Base-by-base conservation (phyloP, 2,113 vertebrate species). In the Chamaetylas fuelleborni region DNA sequence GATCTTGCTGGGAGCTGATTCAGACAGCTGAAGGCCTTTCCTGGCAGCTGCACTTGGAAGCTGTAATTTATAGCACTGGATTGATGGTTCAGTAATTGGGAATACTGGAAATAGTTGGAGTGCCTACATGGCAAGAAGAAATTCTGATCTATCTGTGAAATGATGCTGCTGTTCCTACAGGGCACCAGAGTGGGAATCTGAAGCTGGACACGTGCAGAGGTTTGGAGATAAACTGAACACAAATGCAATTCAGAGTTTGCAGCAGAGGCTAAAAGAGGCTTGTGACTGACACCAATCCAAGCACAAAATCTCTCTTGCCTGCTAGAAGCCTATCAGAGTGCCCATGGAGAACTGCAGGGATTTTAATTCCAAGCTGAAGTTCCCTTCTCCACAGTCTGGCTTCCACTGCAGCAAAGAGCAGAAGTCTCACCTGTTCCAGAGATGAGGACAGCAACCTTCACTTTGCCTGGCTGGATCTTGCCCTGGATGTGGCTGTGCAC, bases 391-490 rank as follows among this genome's bases (percentile, higher is more conserved):
- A 2, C 3, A 58, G 60, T 3, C 29, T 81, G 61, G 28, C 33
- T 38, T 53, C 33, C 58, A 18, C 4, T 31, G 36, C 9, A 83
- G 45, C n/a, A 24, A 43, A 29, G 77, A 54, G 74, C 22, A 20
- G 33, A 79, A 17, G 20, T 45, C 97, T 93, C 69, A 99, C 99
- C 99, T 97, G 99, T 99, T 81, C 99, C 99, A 50, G 99, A 99
- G 97, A 99, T 99, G 31, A 99, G 98, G 56, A 99, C 98, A 7
- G 98, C 99, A 8, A 99, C 99, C 97, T 94, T 98, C 73, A 98
- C 98, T 94, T 96, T 98, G 76, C 98, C 93, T n/a, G 98, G 16
- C 12, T 96, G 66, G 87, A 90, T 48, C 61, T 92, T 96, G 84
- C 91, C 73, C 82, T 93, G 89, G 34, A 95, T 65, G 36, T 95